A percentile compares a stretch with the other conserved stretches of the same genome.
Conservation (phyloP, 2,113 vertebrate species). For the Serilophus lunatus region DNA sequence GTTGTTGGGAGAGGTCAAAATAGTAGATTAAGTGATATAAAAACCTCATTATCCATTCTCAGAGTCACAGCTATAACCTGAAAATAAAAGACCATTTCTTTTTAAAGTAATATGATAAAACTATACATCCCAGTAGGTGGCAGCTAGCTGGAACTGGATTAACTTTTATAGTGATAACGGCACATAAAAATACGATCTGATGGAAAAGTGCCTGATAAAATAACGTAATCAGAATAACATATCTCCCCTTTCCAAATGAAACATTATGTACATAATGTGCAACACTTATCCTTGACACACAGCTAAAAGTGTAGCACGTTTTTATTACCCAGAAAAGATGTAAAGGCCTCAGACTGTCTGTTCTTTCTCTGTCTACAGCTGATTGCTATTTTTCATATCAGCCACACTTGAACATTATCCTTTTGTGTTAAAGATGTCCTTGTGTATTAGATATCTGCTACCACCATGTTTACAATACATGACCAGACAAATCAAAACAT, state of each 20-base stretch:
- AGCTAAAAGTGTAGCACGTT: neutral
- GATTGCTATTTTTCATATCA: neutral
- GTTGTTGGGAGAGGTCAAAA: neutral
- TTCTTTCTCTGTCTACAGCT: neutral
- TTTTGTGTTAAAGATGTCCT: neutral
- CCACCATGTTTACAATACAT: neutral
- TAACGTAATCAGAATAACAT: constrained; percentile 55
- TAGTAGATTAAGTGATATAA: neutral
- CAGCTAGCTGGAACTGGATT: constrained; percentile 69
- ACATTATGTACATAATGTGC: neutral
- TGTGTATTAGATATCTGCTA: neutral
- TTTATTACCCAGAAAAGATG: constrained; percentile 2
- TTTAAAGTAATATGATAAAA: constrained; percentile 45
- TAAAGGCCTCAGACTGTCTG: constrained; percentile 16
- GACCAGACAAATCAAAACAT: neutral
- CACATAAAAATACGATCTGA: constrained; percentile 61
- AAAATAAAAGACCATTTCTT: constrained; percentile 46
- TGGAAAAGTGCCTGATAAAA: constrained; percentile 41
- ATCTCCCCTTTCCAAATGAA: constrained; percentile 12
- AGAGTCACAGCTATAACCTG: neutral
- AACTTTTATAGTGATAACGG: constrained; percentile 67
- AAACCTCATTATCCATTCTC: neutral
- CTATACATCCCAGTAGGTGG: constrained; percentile 71
- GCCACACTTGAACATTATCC: neutral
- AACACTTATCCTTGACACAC: neutral